Evolutionary conservation across 1,140 invertebrate genomes (phyloP).

Genomic region (Apis laboriosa): DNA sequence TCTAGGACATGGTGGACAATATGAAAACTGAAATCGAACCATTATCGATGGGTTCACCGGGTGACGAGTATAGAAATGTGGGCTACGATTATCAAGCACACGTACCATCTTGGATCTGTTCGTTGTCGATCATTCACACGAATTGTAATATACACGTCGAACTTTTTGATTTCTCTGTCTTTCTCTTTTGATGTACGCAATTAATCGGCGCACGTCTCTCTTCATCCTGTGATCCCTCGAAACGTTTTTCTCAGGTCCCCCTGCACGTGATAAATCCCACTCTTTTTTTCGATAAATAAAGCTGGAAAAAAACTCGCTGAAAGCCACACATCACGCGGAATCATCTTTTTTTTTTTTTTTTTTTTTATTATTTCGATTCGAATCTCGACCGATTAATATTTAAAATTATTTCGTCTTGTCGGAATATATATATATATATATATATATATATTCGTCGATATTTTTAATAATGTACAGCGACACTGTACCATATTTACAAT

Average conservation of each 20-base stretch:
- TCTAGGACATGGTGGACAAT: constrained; percentile 83
- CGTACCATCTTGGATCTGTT: constrained; percentile 1
- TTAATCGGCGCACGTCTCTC: background rate
- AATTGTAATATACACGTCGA: constrained; percentile 30
- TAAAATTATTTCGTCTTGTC: no score
- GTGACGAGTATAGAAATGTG: background rate
- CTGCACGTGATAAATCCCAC: background rate
- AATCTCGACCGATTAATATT: background rate
- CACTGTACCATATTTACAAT: no score
- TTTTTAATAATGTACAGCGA: no score
- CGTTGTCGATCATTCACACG: constrained; percentile 8
- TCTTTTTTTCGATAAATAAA: background rate
- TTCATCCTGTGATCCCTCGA: constrained; percentile 29
- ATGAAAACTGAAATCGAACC: background rate
- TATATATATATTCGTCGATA: no score
- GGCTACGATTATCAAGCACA: background rate
- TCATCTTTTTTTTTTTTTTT: background rate
- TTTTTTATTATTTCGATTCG: background rate
- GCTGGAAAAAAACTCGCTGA: background rate
- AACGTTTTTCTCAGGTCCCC: background rate
- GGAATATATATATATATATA: no score
- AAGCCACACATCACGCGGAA: background rate
- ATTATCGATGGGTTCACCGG: background rate
- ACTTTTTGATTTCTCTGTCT: constrained; percentile 26
- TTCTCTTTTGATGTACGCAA: constrained; percentile 30